Percentiles rank a stretch among this genome's conserved stretches.
Conservation (phyloP, 2,113 vertebrate genomes). For the Equus przewalskii region DNA sequence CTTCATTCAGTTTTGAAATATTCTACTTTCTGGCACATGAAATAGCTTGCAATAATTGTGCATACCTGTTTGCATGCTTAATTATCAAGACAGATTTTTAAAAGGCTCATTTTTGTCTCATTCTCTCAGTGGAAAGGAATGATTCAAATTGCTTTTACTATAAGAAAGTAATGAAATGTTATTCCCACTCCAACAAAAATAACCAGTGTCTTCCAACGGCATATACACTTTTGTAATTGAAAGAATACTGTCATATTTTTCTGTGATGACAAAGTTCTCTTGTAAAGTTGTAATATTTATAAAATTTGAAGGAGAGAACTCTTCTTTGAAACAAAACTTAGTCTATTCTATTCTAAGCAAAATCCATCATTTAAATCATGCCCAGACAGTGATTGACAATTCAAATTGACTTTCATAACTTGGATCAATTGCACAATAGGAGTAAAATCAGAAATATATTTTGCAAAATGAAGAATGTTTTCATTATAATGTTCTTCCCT, state of each 20-base stretch:
- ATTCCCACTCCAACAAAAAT: slow-evolving; percentile 53
- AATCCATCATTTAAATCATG: slow-evolving; percentile 44
- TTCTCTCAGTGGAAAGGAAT: slow-evolving; percentile 41
- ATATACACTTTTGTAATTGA: slow-evolving; percentile 18
- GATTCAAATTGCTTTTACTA: slow-evolving; percentile 28
- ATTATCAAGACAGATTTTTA: slow-evolving; percentile 58
- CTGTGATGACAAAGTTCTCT: background rate
- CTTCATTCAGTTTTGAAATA: slow-evolving; percentile 55
- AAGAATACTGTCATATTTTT: slow-evolving; percentile 45
- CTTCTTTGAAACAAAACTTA: slow-evolving; percentile 45
- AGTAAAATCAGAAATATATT: slow-evolving; percentile 60
- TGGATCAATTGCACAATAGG: slow-evolving; percentile 50
- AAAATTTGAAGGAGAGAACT: background rate
- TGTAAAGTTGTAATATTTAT: slow-evolving; percentile 62
- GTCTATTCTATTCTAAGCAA: background rate
- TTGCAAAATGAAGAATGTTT: slow-evolving; percentile 66
- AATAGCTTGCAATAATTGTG: slow-evolving; percentile 66
- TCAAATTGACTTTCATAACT: slow-evolving; percentile 63
- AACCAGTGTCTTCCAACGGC: slow-evolving; percentile 33
- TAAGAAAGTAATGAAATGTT: slow-evolving; percentile 59
- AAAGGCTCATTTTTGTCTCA: slow-evolving; percentile 46
- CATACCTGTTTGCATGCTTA: slow-evolving; percentile 66
- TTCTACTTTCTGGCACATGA: background rate
- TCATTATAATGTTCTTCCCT: slow-evolving; percentile 59
- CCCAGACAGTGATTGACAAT: slow-evolving; percentile 55